Base-by-base conservation (phyloP, 2,113 vertebrate species). In the Uria lomvia region DNA sequence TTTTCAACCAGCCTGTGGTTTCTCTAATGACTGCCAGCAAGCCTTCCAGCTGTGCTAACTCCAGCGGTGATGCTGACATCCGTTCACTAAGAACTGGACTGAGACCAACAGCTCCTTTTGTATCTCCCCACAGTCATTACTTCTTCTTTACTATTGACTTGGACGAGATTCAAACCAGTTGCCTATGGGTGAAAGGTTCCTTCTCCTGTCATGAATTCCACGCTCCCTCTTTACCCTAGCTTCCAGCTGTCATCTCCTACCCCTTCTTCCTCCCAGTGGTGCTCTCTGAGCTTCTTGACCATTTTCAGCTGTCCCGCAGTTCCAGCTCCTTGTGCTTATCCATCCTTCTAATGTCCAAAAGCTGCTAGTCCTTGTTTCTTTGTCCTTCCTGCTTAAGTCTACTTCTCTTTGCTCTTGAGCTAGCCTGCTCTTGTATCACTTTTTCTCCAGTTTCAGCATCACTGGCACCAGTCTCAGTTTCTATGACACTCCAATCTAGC, bases 181-280 rank as follows among this genome's bases (percentile, higher is more conserved):
- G 96, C 96, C 96, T 97, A 3, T 0, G 59, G 88, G 95, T 94
- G 85, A 96, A 96, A 96, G 95, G 95, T 95, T 88, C 59, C 59
- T 70, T 58, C 53, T 76, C 42, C 58, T 5, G 1, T 82, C 81
- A 58, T 45, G 72, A 85, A 96, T 94, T 93, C 93, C 81, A 93
- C 0, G 2, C 5, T 95, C 30, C 29, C 2, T 4, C 55, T 86
- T 85, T 45, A 65, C 78, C 53, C 23, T 83, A 34, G 72, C 63
- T 86, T 71, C 42, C 75, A 71, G 71, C 67, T 83, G 63, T 90
- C 79, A 53, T 56, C 58, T 90, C 72, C 67, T 58, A 38, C 5
- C 59, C 36, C 12, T 86, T 82, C n/a, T 80, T 88, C 50, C 30
- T 88, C 59, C 40, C 58, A 65, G 67, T 42, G 63, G 6, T 15